A percentile compares a stretch with the other conserved stretches of the same genome.
These are phyloP conservation scores for Callospermophilus lateralis DNA, from an alignment of 2,113 vertebrate genomes.

Conservation along the genomic window DNA sequence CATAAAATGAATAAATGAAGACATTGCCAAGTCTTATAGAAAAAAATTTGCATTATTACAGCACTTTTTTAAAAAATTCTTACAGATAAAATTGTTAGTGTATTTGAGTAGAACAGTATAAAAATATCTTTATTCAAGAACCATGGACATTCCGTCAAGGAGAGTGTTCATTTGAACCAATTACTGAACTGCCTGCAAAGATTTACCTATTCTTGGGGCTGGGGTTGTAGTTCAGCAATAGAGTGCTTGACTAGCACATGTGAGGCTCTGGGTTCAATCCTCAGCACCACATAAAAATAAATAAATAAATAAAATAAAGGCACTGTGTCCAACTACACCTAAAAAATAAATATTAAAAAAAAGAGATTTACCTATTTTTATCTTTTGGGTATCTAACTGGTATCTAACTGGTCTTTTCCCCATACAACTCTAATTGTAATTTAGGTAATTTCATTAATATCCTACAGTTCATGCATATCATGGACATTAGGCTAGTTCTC, in stretches of 20 bases:
- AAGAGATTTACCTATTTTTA: background rate
- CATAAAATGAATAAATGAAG: conserved; percentile 15
- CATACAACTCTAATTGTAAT: background rate
- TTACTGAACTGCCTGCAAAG: background rate
- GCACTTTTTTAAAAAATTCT: background rate
- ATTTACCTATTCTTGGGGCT: background rate
- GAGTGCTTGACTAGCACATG: too few species aligned
- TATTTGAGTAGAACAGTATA: background rate
- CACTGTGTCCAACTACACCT: too few species aligned
- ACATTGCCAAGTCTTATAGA: background rate
- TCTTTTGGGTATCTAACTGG: background rate
- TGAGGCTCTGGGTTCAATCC: too few species aligned
- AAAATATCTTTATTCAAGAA: background rate
- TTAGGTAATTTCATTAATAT: background rate
- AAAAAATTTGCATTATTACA: background rate
- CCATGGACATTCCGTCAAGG: background rate
- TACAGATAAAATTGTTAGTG: background rate
- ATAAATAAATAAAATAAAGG: too few species aligned
- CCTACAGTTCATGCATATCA: background rate
- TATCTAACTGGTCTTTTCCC: background rate
- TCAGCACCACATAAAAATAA: too few species aligned
- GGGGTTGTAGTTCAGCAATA: too few species aligned
- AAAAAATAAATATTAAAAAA: too few species aligned
- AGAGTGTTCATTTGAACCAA: background rate
- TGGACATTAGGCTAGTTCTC: background rate